phyloP scores from a whole-genome alignment of 2,888 invertebrate genomes.

The Spicauda simplicius region DNA sequence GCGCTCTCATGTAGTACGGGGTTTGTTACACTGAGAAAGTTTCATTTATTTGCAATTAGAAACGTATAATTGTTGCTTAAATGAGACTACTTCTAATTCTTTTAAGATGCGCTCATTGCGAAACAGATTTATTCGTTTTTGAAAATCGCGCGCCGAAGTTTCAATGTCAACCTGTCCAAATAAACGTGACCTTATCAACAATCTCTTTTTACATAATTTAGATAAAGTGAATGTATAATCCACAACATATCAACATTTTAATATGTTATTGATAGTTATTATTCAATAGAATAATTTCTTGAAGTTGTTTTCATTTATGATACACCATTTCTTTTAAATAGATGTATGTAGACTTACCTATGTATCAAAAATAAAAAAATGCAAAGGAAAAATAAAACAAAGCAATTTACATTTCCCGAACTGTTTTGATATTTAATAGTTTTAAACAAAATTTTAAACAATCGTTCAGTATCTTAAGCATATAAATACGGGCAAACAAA shows the following conservation, averaged over 20 bases:
- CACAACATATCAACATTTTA: background rate
- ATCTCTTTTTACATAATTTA: constrained; percentile 23
- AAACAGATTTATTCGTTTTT: constrained; percentile 4
- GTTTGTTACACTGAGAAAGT: constrained; percentile 24
- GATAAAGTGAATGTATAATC: constrained; percentile 26
- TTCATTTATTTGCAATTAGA: background rate
- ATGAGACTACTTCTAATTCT: background rate
- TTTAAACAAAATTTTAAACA: constrained; percentile 86
- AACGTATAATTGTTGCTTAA: background rate
- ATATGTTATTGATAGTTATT: background rate
- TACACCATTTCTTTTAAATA: background rate
- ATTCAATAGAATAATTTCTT: background rate
- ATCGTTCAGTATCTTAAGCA: constrained; percentile 86
- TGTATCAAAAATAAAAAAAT: constrained; percentile 4
- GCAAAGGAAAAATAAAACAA: constrained; percentile 33
- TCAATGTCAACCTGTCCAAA: constrained; percentile 26
- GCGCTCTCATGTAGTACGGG: constrained; percentile 41
- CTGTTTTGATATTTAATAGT: constrained; percentile 88
- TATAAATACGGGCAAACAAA: constrained; percentile 88
- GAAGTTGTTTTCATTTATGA: background rate
- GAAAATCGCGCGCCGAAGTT: constrained; percentile 18
- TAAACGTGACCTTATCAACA: constrained; percentile 32
- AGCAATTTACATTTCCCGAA: constrained; percentile 86
- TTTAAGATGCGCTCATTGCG: background rate
- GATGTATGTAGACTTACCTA: too few species aligned